phyloP scores from a whole-genome alignment of 2,113 vertebrate species.

The Orthonyx spaldingii region DNA sequence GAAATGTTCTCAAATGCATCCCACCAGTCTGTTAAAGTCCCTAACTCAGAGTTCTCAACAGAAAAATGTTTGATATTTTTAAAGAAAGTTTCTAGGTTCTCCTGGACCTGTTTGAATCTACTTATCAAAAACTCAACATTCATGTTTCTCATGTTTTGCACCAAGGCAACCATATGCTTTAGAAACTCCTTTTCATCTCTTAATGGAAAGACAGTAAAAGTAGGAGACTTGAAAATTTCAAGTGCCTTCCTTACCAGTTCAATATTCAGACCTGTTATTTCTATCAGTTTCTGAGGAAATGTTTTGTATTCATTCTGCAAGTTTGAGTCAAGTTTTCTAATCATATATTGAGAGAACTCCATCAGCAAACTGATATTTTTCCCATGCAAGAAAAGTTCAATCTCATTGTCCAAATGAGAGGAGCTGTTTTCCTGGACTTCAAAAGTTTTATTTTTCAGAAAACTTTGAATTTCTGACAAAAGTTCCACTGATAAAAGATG shows the following conservation, averaged over 20 bases:
- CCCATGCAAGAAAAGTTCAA: not conserved
- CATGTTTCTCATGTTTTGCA: not conserved
- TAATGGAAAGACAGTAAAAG: not conserved
- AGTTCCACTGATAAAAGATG: not conserved
- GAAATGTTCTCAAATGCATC: conserved; percentile 10
- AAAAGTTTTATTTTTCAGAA: not conserved
- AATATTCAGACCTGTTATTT: not conserved
- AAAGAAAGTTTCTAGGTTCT: conserved; percentile 19
- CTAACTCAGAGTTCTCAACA: not conserved
- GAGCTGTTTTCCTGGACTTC: not conserved
- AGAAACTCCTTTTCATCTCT: not conserved
- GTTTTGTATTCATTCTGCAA: not conserved
- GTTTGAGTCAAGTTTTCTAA: not conserved
- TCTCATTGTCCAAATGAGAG: not conserved
- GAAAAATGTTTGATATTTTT: not conserved
- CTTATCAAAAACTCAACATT: conserved; percentile 35
- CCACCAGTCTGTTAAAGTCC: conserved; percentile 26
- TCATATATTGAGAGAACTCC: not conserved
- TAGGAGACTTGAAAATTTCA: not conserved
- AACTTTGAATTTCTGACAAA: conserved; percentile 33
- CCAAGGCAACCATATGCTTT: not conserved
- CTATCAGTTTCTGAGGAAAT: not conserved
- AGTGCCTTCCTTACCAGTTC: conserved; percentile 20
- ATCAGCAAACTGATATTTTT: not conserved
- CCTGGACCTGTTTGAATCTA: conserved; percentile 32